phyloP scores from a whole-genome alignment of 2,113 vertebrate genomes.

The Elgaria multicarinata region DNA sequence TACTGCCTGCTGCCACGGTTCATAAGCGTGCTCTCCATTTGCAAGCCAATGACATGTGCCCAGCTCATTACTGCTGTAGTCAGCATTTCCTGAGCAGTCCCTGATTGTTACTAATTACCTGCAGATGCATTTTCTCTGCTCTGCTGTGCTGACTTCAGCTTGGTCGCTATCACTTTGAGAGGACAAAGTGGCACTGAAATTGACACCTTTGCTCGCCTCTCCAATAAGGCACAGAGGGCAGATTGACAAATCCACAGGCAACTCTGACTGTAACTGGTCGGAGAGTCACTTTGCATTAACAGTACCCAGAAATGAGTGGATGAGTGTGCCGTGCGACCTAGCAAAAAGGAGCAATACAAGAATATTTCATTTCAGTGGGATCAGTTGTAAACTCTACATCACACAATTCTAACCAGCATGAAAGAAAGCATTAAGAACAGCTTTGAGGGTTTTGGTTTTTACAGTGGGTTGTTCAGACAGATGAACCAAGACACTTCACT shows the following conservation, averaged over 20 bases:
- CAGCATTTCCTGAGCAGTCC: conserved; percentile 72
- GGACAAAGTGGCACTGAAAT: conserved; percentile 41
- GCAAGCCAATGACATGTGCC: conserved; percentile 65
- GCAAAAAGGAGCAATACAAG: not conserved
- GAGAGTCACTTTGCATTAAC: conserved; percentile 1
- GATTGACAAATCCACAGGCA: conserved; percentile 18
- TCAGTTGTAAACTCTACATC: rapidly evolving
- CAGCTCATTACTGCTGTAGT: conserved; percentile 65
- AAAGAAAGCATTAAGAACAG: not conserved
- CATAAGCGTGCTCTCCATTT: conserved; percentile 62
- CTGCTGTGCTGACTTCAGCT: conserved; percentile 64
- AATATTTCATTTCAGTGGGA: not conserved
- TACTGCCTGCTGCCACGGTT: conserved; percentile 60
- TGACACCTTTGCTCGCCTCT: conserved; percentile 21
- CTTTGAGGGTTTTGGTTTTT: not conserved
- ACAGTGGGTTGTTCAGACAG: rapidly evolving
- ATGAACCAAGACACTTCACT: not conserved
- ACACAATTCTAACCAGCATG: rapidly evolving
- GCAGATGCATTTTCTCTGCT: conserved; percentile 73
- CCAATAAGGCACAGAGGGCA: rapidly evolving
- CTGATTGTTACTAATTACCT: conserved; percentile 81
- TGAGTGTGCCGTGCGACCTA: not conserved
- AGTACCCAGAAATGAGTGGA: not conserved
- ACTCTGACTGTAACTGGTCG: conserved; percentile 1
- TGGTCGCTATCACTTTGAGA: conserved; percentile 53